phyloP scores from a whole-genome alignment of 1,140 invertebrate genomes.

The Drosophila littoralis region DNA sequence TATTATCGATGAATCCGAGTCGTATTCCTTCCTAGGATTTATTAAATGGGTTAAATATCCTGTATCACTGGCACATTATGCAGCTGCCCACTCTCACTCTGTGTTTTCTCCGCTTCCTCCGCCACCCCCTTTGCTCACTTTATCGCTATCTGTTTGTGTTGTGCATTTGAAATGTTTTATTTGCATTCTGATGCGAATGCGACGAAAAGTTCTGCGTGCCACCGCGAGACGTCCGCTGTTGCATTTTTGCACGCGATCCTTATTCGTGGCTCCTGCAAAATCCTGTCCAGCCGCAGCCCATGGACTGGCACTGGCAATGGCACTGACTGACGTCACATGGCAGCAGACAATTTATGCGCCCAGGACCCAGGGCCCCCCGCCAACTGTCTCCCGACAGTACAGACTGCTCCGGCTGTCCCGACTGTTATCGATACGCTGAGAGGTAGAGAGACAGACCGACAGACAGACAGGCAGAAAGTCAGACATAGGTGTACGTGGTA shows the following conservation, averaged over 20 bases:
- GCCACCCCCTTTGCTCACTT: not conserved
- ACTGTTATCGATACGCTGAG: slow-evolving; percentile 48
- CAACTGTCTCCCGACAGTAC: slow-evolving; percentile 13
- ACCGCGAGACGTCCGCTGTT: slow-evolving; percentile 62
- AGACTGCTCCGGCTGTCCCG: slow-evolving; percentile 7
- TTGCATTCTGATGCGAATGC: slow-evolving; percentile 77
- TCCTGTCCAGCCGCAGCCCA: slow-evolving; percentile 20
- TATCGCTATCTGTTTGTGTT: slow-evolving; percentile 23
- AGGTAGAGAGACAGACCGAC: too few species aligned
- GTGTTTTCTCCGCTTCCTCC: too few species aligned
- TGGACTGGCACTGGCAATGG: slow-evolving; percentile 36
- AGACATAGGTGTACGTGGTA: slow-evolving; percentile 1
- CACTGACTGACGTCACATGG: slow-evolving; percentile 78
- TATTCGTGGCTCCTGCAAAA: slow-evolving; percentile 60
- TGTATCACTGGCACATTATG: slow-evolving; percentile 1
- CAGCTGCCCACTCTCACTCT: slow-evolving; percentile 5
- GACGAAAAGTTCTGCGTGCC: slow-evolving; percentile 67
- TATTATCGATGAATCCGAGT: too few species aligned
- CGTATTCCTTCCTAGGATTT: not conserved
- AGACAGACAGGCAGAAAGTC: not conserved
- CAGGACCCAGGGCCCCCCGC: slow-evolving; percentile 40
- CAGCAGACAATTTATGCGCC: slow-evolving; percentile 79
- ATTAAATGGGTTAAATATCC: slow-evolving; percentile 11
- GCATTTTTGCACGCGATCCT: slow-evolving; percentile 81
- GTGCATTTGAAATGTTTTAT: slow-evolving; percentile 79